A percentile compares a stretch with the other conserved stretches of the same genome.
phyloP scores from a whole-genome alignment of 2,113 vertebrate species.

The Candoia aspera region DNA sequence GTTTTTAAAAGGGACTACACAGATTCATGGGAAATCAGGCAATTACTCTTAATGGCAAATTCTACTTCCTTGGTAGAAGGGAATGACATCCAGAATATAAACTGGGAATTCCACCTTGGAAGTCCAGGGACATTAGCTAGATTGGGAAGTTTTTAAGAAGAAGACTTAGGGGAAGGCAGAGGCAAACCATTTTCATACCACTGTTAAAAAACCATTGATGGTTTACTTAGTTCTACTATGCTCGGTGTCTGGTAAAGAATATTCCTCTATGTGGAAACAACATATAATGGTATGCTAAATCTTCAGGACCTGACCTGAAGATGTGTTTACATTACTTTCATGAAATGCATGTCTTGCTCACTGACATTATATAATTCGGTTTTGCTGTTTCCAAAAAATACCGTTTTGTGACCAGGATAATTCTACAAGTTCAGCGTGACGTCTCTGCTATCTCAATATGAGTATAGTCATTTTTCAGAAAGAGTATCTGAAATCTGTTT shows the following conservation, averaged over 20 bases:
- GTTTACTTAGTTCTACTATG: neutral
- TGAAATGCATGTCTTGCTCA: neutral
- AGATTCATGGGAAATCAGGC: neutral
- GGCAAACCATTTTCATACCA: neutral
- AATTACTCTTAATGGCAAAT: neutral
- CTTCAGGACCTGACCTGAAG: neutral
- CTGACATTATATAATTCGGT: neutral
- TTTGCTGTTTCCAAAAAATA: conserved; percentile 23
- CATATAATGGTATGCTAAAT: neutral
- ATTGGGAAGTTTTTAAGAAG: neutral
- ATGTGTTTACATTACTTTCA: neutral
- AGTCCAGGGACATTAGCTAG: neutral
- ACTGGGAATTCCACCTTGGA: neutral
- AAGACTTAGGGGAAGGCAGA: neutral
- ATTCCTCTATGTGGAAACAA: neutral
- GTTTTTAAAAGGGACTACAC: neutral
- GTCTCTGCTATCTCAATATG: neutral
- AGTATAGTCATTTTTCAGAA: neutral
- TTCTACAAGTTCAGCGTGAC: neutral
- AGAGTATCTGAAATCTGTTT: neutral
- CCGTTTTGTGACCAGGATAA: accelerated
- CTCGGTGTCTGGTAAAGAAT: neutral
- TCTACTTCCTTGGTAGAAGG: neutral
- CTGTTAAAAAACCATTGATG: neutral
- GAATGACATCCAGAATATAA: neutral